These are phyloP conservation scores for Himantopus leucocephalus DNA, from an alignment of 2,113 vertebrate species.

Conservation along the genomic window DNA sequence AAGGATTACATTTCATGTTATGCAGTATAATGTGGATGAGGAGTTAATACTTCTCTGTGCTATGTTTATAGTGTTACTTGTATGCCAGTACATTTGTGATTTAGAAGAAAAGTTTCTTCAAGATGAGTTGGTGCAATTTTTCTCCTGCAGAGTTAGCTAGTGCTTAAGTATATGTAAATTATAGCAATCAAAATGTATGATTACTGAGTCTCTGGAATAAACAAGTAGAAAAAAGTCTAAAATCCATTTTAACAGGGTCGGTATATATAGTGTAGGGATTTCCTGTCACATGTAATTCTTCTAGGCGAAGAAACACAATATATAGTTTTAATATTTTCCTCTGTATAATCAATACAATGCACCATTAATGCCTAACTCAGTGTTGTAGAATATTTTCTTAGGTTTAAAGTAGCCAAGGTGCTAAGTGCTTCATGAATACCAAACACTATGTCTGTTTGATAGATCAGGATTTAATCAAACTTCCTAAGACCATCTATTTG, in stretches of 20 bases:
- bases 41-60: background rate
- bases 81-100: background rate
- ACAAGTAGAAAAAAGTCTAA: slow-evolving; percentile 10
- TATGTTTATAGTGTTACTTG: background rate
- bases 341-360: background rate
- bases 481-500: background rate
- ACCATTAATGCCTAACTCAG: background rate
- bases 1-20: background rate
- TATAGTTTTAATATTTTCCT: slow-evolving; percentile 51
- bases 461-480: slow-evolving; percentile 10
- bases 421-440: background rate
- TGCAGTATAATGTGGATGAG: background rate
- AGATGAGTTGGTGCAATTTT: background rate
- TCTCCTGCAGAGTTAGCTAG: background rate
- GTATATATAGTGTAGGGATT: background rate
- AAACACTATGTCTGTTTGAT: background rate
- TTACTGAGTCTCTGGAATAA: slow-evolving; percentile 6
- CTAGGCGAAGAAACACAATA: background rate
- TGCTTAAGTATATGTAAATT: slow-evolving; percentile 22
- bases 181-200: slow-evolving; percentile 17
- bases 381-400: background rate
- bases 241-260: slow-evolving; percentile 4
- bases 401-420: background rate
- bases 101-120: background rate
- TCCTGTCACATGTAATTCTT: slow-evolving; percentile 46